These are phyloP conservation scores for Prosapia bicincta DNA, from an alignment of 2,888 invertebrate species.

Conservation along the genomic window DNA sequence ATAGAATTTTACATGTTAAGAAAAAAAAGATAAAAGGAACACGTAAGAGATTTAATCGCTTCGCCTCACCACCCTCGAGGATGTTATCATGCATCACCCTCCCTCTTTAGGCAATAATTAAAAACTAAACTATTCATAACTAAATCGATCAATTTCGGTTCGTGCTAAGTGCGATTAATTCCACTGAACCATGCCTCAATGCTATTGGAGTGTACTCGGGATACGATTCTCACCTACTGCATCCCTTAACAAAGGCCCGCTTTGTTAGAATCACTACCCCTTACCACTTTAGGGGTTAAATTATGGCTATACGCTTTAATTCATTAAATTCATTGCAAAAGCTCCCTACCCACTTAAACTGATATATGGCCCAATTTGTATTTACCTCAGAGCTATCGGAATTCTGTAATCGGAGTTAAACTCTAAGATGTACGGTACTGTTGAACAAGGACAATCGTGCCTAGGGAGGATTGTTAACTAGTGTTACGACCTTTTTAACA, in stretches of 20 bases:
- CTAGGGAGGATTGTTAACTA: too few species aligned
- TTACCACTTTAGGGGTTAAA: neutral
- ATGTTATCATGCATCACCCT: too few species aligned
- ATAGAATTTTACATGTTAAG: too few species aligned
- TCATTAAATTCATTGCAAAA: neutral
- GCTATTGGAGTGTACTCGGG: neutral
- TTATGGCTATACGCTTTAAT: conserved; percentile 2
- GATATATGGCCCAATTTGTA: neutral
- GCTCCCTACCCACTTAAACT: neutral
- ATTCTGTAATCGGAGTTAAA: neutral
- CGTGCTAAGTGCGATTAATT: neutral
- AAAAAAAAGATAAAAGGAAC: too few species aligned
- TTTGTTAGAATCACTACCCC: neutral
- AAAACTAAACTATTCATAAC: too few species aligned
- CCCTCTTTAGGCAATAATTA: too few species aligned
- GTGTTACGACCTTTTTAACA: too few species aligned
- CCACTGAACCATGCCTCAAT: neutral
- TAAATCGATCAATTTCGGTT: too few species aligned
- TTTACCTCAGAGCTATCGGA: neutral
- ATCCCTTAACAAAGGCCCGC: neutral
- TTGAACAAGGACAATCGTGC: too few species aligned
- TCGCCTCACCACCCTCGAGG: too few species aligned
- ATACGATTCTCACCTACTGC: neutral
- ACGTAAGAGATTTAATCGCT: too few species aligned
- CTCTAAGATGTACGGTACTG: too few species aligned